A percentile compares a stretch with the other conserved stretches of the same genome.
Conservation (phyloP, 2,888 invertebrate species). For the Himalopsyche kuldschensis region DNA sequence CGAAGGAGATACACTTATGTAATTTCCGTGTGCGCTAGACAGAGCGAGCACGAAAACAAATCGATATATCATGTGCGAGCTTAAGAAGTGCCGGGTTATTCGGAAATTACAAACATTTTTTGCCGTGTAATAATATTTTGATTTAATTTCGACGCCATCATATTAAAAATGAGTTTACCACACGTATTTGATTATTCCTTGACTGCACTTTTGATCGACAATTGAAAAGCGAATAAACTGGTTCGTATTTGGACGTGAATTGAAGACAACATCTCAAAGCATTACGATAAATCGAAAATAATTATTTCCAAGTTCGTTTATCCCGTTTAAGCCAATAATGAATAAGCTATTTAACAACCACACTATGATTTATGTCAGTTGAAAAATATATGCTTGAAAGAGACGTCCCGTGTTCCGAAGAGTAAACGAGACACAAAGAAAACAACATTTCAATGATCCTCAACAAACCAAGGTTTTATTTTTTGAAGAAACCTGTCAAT, state of each 20-base stretch:
- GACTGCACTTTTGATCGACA: no score
- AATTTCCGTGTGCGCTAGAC: constrained; percentile 31
- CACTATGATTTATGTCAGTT: not conserved
- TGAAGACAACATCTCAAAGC: no score
- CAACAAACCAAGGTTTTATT: not conserved
- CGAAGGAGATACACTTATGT: constrained; percentile 19
- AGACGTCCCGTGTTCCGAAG: not conserved
- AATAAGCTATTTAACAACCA: not conserved
- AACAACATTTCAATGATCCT: constrained; percentile 15
- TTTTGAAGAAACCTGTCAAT: not conserved
- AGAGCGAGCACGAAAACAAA: constrained; percentile 44
- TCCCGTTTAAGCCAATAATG: no score
- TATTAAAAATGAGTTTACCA: no score
- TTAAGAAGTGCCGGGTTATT: not conserved
- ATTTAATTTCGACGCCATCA: no score
- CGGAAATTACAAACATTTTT: not conserved
- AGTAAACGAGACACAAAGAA: constrained; percentile 15
- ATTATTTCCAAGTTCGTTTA: no score
- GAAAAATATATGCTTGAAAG: not conserved
- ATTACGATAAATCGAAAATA: no score
- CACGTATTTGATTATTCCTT: no score
- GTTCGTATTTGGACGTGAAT: no score
- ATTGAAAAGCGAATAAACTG: no score
- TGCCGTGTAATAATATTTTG: no score
- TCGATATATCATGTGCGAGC: constrained; percentile 23